Conservation (phyloP, 2,797 vertebrate genomes). For the Malurus splendens region DNA sequence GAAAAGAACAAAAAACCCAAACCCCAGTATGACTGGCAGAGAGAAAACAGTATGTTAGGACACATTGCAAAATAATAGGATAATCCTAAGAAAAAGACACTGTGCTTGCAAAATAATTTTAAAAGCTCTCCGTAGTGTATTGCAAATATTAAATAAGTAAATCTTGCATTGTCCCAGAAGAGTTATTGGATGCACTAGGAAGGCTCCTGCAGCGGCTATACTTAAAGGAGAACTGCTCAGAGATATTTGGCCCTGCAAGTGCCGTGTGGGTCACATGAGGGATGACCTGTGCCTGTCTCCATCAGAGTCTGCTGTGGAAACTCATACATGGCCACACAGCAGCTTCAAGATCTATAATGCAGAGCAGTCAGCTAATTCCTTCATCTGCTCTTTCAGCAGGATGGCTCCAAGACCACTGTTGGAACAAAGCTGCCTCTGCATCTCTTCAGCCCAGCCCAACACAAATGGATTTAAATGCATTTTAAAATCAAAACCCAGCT, state of each 20-base stretch:
- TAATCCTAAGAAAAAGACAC: neutral
- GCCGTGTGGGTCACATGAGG: accelerated
- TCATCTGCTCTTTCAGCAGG: neutral
- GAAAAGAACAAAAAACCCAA: accelerated
- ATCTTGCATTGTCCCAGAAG: neutral
- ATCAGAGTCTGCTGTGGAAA: neutral
- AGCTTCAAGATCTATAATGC: neutral
- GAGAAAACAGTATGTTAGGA: neutral
- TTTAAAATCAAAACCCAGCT: neutral
- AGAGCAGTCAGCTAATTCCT: neutral
- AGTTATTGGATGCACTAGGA: neutral
- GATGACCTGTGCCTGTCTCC: neutral
- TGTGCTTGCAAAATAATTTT: neutral
- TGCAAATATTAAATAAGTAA: neutral
- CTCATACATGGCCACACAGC: accelerated
- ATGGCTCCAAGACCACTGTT: neutral
- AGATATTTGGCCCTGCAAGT: accelerated
- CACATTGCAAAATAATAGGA: neutral
- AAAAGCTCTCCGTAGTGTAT: neutral
- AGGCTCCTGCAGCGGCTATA: neutral
- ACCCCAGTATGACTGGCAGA: neutral
- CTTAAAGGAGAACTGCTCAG: neutral
- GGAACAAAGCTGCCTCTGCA: neutral
- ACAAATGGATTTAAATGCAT: neutral
- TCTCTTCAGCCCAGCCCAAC: neutral